Base-by-base conservation (phyloP, 1,140 invertebrate species). In the Eupeodes corollae region DNA sequence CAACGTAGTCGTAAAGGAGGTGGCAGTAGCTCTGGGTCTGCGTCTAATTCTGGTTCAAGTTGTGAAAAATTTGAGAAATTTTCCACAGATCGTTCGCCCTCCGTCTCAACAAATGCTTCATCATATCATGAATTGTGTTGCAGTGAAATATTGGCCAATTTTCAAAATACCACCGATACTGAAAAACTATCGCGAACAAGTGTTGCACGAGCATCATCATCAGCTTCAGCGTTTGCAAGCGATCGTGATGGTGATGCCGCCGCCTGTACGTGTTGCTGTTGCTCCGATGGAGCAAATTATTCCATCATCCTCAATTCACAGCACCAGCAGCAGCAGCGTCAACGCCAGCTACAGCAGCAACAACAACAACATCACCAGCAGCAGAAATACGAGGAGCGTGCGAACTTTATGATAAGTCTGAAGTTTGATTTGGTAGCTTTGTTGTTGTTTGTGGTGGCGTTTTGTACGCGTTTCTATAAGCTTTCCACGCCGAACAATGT, bases 401-500 rank as follows among this genome's bases (percentile, higher is more conserved):
- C 46, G 6, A 26, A 49, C 40, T 63, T 80, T 55, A 76, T 72
- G 51, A 68, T 88, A 46, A 78, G 73, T 54, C 68, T 88, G 47
- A 77, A 84, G 68, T 70, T 94, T 43, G 90, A 95, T 73, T 50
- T 88, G 16, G 73, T 92, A 34, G 83, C 86, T 45, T 52, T 84
- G 35, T 45, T 73, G 9, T 67, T 95, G 32, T 82, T 94, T 61
- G 39, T 82, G 30, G 52, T 81, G 48, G 83, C 81, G 37, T 63
- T 92, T 42, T 59, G 73, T 8, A 91, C 88, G 30, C 75, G 91
- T 53, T 78, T 93, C 59, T 91, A 91, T 70, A 79, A 79, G 56
- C 70, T 96, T 32, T 81, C 88, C 55, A 78, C 89, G 63, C 91
- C 92, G 6, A 75, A 75, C 39, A 82, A 85, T 72, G 87, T 95